Base-by-base conservation (phyloP, 64 coral and sea anemone genomes). In the Catalaphyllia jardinei region DNA sequence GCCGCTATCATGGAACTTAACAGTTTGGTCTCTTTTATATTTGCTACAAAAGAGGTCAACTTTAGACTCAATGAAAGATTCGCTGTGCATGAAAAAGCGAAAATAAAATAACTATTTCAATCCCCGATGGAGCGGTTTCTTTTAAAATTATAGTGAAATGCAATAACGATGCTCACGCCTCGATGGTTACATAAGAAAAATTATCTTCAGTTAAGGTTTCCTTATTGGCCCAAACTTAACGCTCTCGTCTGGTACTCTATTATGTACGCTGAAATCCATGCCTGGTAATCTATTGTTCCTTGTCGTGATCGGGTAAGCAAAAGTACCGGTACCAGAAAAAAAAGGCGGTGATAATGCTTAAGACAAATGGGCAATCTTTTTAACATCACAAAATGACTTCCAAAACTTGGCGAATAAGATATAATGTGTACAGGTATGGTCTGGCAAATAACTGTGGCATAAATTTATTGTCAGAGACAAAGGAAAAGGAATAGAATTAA, bases 261-360 rank as follows among this genome's bases (percentile, higher is more conserved):
- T 76, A 49, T 76, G 73, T 16, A 4, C 25, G 29, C 4, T 9
- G 20, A 24, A 49, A 22, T 46, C 74, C 18, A 10, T 57, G 12
- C 27, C 76, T 55, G 76, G 76, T 78, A 28, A 52, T 49, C 24
- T 78, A 54, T 29, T 54, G n/a, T 27, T 11, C 20, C 12, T 28
- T 78, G 27, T 78, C 22, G 17, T 76, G 74, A 17, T 49, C 35
- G 31, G 16, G 18, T 76, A 76, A 76, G 10, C 74, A 49, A 24
- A 42, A 51, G 6, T 76, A 76, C 74, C 6, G 74, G 74, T 76
- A 76, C 74, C 35, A 42, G 74, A n/a, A 76, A 76, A 49, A 50
- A 22, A 51, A 49, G 13, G 5, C 8, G 16, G 74, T 76, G 20
- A 49, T 42, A 75, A 76, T 76, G 74, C 0, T 76, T 19, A 10